Conservation (phyloP, 2,797 vertebrate genomes). For the Helarctos malayanus region DNA sequence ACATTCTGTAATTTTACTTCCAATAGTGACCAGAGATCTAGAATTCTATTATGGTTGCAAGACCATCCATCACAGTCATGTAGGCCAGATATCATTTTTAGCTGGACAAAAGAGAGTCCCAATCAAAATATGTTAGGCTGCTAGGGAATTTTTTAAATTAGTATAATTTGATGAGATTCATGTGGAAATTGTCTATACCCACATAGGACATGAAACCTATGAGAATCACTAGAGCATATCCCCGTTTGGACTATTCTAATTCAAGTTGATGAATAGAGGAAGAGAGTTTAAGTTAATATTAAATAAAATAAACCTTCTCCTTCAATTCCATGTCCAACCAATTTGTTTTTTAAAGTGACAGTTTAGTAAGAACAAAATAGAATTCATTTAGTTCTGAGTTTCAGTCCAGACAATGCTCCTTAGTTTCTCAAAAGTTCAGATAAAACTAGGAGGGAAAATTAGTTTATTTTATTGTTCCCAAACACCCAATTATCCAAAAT, state of each 20-base stretch:
- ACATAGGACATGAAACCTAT: neutral
- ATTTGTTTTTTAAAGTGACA: conserved; percentile 15
- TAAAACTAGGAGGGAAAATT: neutral
- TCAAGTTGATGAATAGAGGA: conserved; percentile 33
- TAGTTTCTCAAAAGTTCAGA: neutral
- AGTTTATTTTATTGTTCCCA: neutral
- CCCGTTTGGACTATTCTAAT: neutral
- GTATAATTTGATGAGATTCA: neutral
- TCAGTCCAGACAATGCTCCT: neutral
- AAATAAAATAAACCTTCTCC: neutral
- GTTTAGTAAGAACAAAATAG: neutral
- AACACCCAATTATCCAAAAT: neutral
- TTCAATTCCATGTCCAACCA: neutral
- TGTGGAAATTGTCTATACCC: neutral
- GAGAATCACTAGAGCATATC: neutral
- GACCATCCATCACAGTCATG: neutral
- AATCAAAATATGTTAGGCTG: neutral
- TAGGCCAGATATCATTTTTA: neutral
- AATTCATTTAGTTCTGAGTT: neutral
- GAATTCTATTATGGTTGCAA: neutral
- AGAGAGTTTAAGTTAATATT: neutral
- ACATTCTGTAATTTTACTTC: neutral
- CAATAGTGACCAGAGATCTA: neutral
- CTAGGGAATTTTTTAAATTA: neutral
- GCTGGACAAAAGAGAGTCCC: neutral